phyloP scores from a whole-genome alignment of 2,113 vertebrate species.

The Aegithalos caudatus region DNA sequence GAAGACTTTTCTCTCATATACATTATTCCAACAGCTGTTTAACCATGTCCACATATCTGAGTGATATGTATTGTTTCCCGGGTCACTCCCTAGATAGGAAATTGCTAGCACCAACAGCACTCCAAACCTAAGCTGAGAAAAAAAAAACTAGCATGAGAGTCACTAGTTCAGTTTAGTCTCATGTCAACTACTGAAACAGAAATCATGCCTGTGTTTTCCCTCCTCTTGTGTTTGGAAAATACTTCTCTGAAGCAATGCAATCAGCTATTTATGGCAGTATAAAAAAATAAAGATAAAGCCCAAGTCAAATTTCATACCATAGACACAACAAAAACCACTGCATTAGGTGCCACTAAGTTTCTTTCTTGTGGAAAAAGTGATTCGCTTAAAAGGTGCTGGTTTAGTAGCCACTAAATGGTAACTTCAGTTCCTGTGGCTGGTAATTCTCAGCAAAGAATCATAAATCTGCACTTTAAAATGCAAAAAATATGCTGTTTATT shows the following conservation, averaged over 20 bases:
- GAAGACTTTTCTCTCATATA: background rate
- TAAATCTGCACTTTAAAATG: background rate
- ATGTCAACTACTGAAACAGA: background rate
- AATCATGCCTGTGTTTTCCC: background rate
- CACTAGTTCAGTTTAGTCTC: background rate
- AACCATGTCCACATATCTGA: background rate
- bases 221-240: background rate
- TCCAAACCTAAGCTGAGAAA: background rate
- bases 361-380: background rate
- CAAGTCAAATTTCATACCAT: background rate
- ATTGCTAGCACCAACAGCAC: background rate
- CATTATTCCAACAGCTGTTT: background rate
- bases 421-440: background rate
- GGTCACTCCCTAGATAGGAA: background rate
- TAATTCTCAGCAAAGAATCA: background rate
- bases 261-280: background rate
- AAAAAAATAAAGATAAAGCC: background rate
- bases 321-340: background rate
- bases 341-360: background rate
- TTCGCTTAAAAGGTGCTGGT: background rate
- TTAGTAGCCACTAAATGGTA: background rate
- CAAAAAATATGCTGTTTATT: fast-evolving
- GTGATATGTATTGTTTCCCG: background rate
- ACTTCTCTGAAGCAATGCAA: background rate
- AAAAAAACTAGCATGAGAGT: background rate